Evolutionary conservation across 2,113 vertebrate genomes (phyloP), one percentile per base, ranked within the genome.

Genomic region (Neomonachus schauinslandi): DNA sequence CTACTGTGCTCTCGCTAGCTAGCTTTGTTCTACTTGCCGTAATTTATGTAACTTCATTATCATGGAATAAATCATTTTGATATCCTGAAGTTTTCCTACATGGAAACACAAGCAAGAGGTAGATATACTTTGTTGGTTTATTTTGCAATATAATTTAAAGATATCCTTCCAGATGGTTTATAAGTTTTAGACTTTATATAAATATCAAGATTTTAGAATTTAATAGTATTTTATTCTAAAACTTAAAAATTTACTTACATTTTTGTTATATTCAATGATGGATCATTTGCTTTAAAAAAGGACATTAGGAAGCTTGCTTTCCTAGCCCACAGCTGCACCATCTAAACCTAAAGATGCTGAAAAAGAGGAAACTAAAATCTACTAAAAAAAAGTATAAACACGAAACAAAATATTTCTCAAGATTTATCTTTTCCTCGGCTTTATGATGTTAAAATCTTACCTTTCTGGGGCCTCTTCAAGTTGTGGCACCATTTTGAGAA

Each of bases 401-500:
- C 36, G 55, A 92, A 89, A 79, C 39, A 95, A 79, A 79, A 49
- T 36, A 18, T 51, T 39, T 77, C 42, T 65, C 63, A 72, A 94
- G 76, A 89, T 13, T 13, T 36, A 46, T 24, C 59, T 84, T 76
- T 80, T 72, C 63, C 11, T 59, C 65, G 53, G 89, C 69, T 72
- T 92, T 89, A 31, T 72, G 36, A 74, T 89, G 80, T 80, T 80
- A 92, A 49, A 55, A 49, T 55, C 53, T 82, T 79, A 94, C 77
- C 53, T 88, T 89, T 57, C 61, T 72, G 53, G 53, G 39, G 46
- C 46, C 72, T 80, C 7, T 63, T 72, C 42, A 65, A 80, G 39
- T 65, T 72, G 13, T 15, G 80, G 46, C 69, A 84, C 91, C 67
- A 51, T 93, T 95, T 88, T 94, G 83, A 89, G 76, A 74, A 28